phyloP scores from a whole-genome alignment of 2,113 vertebrate species.

The Phylloscopus trochilus region DNA sequence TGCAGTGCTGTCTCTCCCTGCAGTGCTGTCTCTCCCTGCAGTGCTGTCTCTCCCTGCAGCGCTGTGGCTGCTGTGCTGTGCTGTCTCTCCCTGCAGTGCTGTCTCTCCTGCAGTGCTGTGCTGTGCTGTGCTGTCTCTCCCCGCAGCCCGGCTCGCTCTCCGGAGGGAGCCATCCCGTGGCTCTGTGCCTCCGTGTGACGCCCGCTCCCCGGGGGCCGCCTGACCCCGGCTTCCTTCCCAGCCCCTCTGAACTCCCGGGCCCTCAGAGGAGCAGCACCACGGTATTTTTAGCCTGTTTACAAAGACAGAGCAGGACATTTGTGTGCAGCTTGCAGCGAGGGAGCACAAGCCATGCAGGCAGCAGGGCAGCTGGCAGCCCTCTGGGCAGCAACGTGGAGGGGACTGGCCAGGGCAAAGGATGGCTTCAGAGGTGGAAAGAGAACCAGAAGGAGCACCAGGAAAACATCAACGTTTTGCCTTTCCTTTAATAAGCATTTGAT shows the following conservation, averaged over 20 bases:
- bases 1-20: too few species aligned
- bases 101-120: not conserved
- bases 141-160: not conserved
- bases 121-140: not conserved
- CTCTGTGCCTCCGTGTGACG: not conserved
- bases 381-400: accelerated
- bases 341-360: not conserved
- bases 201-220: not conserved
- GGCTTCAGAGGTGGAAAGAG: not conserved
- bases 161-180: accelerated
- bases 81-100: not conserved
- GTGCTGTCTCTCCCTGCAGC: too few species aligned
- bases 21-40: too few species aligned
- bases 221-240: conserved; percentile 31
- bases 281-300: conserved; percentile 64
- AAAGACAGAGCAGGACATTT: not conserved
- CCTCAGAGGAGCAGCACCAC: not conserved
- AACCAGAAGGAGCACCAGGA: not conserved
- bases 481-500: not conserved
- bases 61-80: not conserved
- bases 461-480: not conserved
- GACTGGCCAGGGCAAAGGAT: not conserved
- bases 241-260: not conserved
- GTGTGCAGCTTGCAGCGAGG: not conserved
- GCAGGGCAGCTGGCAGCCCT: not conserved